Percentiles rank a stretch among this genome's conserved stretches.
Conservation (phyloP, 2,797 vertebrate genomes). For the Diglossa cyanea region DNA sequence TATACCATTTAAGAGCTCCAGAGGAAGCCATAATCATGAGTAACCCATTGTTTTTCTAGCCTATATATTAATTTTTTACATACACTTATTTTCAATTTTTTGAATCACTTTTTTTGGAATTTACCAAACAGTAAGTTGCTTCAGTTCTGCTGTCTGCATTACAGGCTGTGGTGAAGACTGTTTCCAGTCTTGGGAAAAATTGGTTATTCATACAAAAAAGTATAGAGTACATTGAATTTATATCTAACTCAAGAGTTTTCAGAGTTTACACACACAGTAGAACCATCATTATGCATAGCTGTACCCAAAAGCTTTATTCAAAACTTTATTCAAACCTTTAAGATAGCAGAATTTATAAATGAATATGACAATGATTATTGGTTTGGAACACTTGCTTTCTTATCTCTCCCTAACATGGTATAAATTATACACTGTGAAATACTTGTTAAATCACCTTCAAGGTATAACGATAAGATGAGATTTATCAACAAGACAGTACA, state of each 20-base stretch:
- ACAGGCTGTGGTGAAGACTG: not conserved
- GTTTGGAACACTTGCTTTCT: not conserved
- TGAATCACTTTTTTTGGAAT: accelerated
- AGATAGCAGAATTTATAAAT: not conserved
- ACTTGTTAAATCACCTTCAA: conserved; percentile 21
- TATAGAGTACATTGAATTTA: not conserved
- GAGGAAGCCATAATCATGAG: not conserved
- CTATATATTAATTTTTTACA: not conserved
- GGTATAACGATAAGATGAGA: not conserved
- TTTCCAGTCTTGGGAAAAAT: not conserved
- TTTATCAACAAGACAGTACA: conserved; percentile 38
- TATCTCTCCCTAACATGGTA: not conserved
- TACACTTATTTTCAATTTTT: not conserved
- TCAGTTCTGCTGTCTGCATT: not conserved
- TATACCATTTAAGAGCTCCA: not conserved
- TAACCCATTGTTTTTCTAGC: not conserved
- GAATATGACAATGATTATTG: not conserved
- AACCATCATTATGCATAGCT: not conserved
- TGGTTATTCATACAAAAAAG: not conserved
- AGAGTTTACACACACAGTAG: not conserved
- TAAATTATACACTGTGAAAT: not conserved
- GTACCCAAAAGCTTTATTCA: not conserved
- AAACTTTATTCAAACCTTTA: not conserved
- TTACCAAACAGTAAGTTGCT: accelerated
- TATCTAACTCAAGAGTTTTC: not conserved